Conservation (phyloP, 2,113 vertebrate species). For the Myotis lucifugus region DNA sequence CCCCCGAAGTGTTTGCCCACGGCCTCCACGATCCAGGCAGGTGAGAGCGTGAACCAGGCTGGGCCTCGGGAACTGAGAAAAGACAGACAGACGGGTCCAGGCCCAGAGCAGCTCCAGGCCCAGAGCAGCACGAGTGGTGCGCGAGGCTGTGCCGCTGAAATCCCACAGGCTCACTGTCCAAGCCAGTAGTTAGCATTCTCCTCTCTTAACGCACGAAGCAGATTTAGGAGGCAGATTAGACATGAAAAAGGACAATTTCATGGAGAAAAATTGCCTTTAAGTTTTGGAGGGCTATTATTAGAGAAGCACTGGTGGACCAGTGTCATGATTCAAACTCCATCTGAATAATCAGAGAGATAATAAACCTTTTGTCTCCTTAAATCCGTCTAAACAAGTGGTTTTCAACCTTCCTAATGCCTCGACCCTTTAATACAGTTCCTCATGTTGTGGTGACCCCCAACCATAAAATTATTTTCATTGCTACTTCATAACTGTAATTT, state of each 20-base stretch:
- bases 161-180: background rate
- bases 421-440: too few species aligned
- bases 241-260: background rate
- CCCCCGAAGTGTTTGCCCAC: conserved; percentile 98
- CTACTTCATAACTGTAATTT: too few species aligned
- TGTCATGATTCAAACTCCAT: background rate
- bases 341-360: background rate
- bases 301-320: background rate
- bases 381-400: background rate
- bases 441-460: too few species aligned
- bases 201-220: background rate
- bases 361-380: conserved; percentile 5
- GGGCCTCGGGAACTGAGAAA: background rate
- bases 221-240: background rate
- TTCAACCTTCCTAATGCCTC: too few species aligned
- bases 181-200: background rate
- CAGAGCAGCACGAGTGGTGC: background rate
- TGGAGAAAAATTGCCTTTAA: background rate
- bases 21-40: conserved; percentile 98
- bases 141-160: background rate
- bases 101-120: background rate
- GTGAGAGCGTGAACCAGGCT: conserved; percentile 83
- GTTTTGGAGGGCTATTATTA: background rate
- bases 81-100: background rate
- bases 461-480: too few species aligned